Percentiles rank a stretch among this genome's conserved stretches.
Evolutionary conservation across 2,888 invertebrate species (phyloP).

Genomic region (Chymomyza amoena): DNA sequence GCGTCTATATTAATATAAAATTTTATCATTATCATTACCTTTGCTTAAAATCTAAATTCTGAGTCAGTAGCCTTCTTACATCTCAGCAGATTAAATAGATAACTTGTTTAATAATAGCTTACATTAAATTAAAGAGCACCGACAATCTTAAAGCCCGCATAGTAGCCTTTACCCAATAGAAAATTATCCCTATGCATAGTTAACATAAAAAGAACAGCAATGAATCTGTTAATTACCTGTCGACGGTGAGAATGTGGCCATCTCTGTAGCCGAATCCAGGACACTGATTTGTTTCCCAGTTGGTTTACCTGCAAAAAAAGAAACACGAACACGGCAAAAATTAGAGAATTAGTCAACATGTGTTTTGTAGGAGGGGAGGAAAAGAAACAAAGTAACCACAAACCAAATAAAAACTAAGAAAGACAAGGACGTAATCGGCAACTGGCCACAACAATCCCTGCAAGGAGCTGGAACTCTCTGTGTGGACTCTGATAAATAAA

Average conservation of each 20-base stretch:
- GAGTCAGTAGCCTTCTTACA: too few species aligned
- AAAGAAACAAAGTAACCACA: not conserved
- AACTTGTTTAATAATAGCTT: too few species aligned
- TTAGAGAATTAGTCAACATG: not conserved
- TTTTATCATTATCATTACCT: too few species aligned
- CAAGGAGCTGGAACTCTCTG: not conserved
- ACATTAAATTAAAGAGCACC: too few species aligned
- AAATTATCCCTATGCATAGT: too few species aligned
- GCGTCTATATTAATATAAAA: too few species aligned
- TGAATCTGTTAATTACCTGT: conserved; percentile 82
- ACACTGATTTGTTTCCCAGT: conserved; percentile 95
- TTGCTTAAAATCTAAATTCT: too few species aligned
- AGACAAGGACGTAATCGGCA: not conserved
- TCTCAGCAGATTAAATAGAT: too few species aligned
- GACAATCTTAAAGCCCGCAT: not conserved
- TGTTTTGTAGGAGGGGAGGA: not conserved
- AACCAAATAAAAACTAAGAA: conserved; percentile 10
- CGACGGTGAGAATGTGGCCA: conserved; percentile 94
- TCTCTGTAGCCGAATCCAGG: conserved; percentile 94
- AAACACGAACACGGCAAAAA: conserved; percentile 14
- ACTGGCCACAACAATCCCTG: not conserved
- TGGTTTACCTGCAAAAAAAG: conserved; percentile 84
- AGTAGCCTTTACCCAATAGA: too few species aligned
- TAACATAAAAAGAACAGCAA: not conserved
- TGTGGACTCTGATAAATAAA: conserved; percentile 17